Evolutionary conservation across 2,888 invertebrate genomes (phyloP).

Genomic region (Ethmia dodecea): DNA sequence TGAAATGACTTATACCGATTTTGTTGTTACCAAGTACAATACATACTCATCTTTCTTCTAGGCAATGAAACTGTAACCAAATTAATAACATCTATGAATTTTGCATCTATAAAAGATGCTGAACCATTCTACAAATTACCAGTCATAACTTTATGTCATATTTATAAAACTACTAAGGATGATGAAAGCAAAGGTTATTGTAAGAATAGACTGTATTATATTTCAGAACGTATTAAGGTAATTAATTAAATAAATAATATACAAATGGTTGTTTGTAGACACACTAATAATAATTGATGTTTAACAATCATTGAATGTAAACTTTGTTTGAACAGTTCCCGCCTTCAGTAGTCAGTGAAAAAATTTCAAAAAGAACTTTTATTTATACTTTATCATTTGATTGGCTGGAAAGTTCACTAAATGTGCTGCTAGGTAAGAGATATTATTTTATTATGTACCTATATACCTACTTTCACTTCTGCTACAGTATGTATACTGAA

Average conservation of each 20-base stretch:
- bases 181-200: conserved; percentile 58
- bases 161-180: conserved; percentile 45
- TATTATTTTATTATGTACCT: too few species aligned
- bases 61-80: conserved; percentile 44
- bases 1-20: too few species aligned
- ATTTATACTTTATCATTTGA: conserved; percentile 74
- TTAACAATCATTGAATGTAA: too few species aligned
- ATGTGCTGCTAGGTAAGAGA: conserved; percentile 63
- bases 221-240: conserved; percentile 68
- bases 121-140: conserved; percentile 70
- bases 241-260: conserved; percentile 6
- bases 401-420: conserved; percentile 70
- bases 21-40: too few species aligned
- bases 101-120: conserved; percentile 66
- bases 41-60: too few species aligned
- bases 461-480: too few species aligned
- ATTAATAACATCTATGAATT: conserved; percentile 54
- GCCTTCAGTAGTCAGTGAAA: conserved; percentile 59
- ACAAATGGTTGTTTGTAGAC: background rate
- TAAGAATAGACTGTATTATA: conserved; percentile 77
- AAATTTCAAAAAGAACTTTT: conserved; percentile 70
- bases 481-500: too few species aligned
- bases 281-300: background rate
- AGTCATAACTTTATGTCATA: conserved; percentile 40
- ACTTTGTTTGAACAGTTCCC: too few species aligned